Evolutionary conservation across 2,113 vertebrate species (phyloP).

Genomic region (Python bivittatus): DNA sequence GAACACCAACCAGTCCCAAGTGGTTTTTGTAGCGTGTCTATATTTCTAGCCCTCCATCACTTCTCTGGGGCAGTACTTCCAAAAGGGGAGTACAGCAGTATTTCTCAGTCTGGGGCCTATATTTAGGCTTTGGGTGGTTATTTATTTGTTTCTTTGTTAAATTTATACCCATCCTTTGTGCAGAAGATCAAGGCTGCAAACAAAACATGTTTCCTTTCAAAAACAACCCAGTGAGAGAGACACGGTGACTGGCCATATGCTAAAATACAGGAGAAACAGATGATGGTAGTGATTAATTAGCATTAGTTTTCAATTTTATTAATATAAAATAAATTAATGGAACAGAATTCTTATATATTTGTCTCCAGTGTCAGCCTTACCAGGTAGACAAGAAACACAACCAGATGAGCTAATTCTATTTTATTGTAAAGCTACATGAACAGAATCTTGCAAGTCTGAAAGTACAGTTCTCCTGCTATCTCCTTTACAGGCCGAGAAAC

Average conservation of each 20-base stretch:
- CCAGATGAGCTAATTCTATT: no score
- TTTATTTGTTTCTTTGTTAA: neutral
- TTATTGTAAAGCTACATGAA: no score
- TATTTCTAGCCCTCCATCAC: neutral
- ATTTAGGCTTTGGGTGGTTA: neutral
- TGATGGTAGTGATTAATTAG: no score
- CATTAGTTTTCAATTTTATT: no score
- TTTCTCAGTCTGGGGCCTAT: neutral
- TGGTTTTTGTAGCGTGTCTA: neutral
- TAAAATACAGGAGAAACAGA: no score
- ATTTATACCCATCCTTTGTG: neutral
- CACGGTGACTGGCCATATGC: neutral
- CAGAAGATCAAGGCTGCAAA: neutral
- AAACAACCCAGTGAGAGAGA: neutral
- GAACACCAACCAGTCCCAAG: neutral
- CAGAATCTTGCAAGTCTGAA: no score
- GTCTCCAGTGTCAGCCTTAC: no score
- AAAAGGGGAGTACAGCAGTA: neutral
- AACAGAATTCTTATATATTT: no score
- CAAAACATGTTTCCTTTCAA: neutral
- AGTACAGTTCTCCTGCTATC: no score
- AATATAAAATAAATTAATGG: no score
- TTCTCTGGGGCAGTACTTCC: neutral
- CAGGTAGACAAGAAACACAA: no score
- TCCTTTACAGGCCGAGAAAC: no score